Base-by-base conservation (phyloP, 2,888 invertebrate species). In the Dromius quadrimaculatus region DNA sequence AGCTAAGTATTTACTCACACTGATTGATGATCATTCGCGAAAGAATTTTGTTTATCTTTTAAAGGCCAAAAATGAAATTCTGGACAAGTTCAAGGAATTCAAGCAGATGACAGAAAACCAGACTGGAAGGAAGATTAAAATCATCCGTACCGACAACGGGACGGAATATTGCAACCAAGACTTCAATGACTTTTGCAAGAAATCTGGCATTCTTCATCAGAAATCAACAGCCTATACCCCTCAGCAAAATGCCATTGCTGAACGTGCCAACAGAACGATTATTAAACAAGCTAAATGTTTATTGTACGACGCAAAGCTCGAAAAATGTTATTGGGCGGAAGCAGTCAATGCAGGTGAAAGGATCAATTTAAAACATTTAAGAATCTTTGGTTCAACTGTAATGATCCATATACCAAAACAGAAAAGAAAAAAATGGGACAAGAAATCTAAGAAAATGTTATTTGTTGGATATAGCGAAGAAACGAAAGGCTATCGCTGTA, bases 1-100 rank as follows among this genome's bases (percentile, higher is more conserved):
- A 9, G 73, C 76, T 1, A 78, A 73, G 62, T 81, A 82, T 74
- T 79, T 81, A 65, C 61, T 80, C 8, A 77, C 78, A 0, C 79
- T 82, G 36, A 76, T 79, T 43, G 82, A 82, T 76, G 79, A 80
- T 71, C 74, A 74, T 63, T 71, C 72, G 19, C 72, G 62, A 64
- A 71, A 61, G 61, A 50, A 61, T 1, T 72, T 72, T 70, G 77
- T 78, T 28, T 80, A 79, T 73, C 77, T 79, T 72, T 70, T 81
- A 13, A 78, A 79, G 68, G 72, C 73, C 23, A 81, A 82, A 74
- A 61, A 69, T 47, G 77, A 82, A 72, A 76, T 78, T 28, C 71
- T 74, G 3, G 41, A 71, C 1, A 68, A 54, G 1, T 78, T 78
- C 72, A 64, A 65, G 41, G 65, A 76, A 20, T 79, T 78, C 71